A percentile compares a stretch with the other conserved stretches of the same genome.
Evolutionary conservation across 2,113 vertebrate species (phyloP).

Genomic region (Zosterops pallidus): DNA sequence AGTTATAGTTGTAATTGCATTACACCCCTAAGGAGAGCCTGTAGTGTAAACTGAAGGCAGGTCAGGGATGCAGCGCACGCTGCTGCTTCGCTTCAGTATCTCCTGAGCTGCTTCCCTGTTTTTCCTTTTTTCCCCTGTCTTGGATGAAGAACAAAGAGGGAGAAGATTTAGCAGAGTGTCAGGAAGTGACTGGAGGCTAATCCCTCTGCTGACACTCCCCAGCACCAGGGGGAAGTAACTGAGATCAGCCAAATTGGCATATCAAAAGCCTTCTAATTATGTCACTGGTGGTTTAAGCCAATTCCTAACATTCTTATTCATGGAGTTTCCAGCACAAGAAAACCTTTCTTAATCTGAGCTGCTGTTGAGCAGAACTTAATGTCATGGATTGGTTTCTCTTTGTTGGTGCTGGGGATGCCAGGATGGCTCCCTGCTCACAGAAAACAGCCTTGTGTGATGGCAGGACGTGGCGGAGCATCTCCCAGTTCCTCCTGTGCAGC

Average conservation of each 20-base stretch:
- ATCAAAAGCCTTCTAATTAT: conserved; percentile 74
- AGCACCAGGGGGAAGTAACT: conserved; percentile 67
- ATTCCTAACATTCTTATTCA: conserved; percentile 67
- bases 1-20: conserved; percentile 58
- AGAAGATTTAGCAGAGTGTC: conserved; percentile 65
- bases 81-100: conserved; percentile 27
- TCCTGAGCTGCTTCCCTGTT: conserved; percentile 56
- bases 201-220: conserved; percentile 69
- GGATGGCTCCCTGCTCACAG: neutral
- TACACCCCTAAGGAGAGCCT: conserved; percentile 60
- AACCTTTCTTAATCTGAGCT: conserved; percentile 36
- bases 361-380: conserved; percentile 21
- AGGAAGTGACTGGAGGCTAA: conserved; percentile 74
- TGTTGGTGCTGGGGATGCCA: neutral
- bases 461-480: accelerated
- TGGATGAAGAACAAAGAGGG: conserved; percentile 71
- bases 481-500: neutral
- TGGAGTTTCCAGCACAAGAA: conserved; percentile 59
- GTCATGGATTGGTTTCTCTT: conserved; percentile 37
- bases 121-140: conserved; percentile 54
- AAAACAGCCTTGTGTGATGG: neutral
- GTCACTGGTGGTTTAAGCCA: conserved; percentile 65
- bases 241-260: conserved; percentile 69
- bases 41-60: conserved; percentile 56
- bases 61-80: conserved; percentile 1